phyloP scores from a whole-genome alignment of 1,140 invertebrate genomes.

The Lysiphlebus fabarum region DNA sequence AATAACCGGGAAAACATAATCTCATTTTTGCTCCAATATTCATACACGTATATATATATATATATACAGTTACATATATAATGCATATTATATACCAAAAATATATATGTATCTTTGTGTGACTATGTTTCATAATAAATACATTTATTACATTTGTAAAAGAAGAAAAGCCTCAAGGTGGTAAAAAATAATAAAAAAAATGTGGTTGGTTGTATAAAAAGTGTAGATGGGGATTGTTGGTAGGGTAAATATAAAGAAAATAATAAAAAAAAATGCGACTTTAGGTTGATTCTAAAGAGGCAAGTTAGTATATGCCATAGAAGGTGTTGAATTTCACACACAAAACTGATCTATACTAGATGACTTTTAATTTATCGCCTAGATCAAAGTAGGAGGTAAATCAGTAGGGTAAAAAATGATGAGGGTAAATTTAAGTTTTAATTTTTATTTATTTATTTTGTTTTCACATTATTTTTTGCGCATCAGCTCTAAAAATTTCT shows the following conservation, averaged over 20 bases:
- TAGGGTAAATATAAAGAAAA: background rate
- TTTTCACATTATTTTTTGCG: background rate
- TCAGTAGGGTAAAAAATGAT: background rate
- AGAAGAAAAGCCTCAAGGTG: too few relatives aligned
- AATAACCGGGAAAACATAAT: constrained; percentile 2
- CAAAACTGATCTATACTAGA: constrained; percentile 21
- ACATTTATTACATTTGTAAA: too few relatives aligned
- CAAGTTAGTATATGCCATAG: background rate
- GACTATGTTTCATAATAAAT: too few relatives aligned
- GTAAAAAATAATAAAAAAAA: too few relatives aligned
- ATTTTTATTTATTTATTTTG: too few relatives aligned
- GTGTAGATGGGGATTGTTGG: too few relatives aligned
- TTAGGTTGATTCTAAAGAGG: background rate
- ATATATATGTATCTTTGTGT: too few relatives aligned
- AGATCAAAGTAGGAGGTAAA: constrained; percentile 9
- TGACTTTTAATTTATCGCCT: constrained; percentile 25
- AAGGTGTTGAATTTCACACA: background rate
- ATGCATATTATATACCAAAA: too few relatives aligned
- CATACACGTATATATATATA: too few relatives aligned
- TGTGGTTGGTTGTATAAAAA: too few relatives aligned
- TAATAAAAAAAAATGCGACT: background rate
- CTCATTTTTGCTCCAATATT: constrained; percentile 16
- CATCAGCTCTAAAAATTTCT: background rate
- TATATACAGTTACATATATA: too few relatives aligned
- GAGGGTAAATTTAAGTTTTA: too few relatives aligned